Conservation (phyloP, 2,113 vertebrate genomes). For the Dipodomys stephensi region DNA sequence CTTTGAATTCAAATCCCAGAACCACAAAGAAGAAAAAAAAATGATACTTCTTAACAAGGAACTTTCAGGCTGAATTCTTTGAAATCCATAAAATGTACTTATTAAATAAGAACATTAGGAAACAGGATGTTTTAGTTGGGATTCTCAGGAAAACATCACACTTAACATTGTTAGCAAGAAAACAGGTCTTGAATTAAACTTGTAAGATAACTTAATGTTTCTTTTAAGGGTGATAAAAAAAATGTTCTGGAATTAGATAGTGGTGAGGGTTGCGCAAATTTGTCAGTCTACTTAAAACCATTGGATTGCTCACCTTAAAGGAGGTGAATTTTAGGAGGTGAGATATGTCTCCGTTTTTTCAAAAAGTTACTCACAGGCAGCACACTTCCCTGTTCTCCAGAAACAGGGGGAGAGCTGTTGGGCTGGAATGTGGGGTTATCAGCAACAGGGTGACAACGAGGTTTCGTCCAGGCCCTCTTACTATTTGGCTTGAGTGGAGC, state of each 20-base stretch:
- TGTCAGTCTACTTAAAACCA: slow-evolving; percentile 12
- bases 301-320: background rate
- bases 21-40: background rate
- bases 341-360: background rate
- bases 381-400: background rate
- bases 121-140: background rate
- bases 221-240: background rate
- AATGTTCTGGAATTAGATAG: background rate
- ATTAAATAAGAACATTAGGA: background rate
- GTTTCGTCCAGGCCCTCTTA: background rate
- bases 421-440: background rate
- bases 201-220: background rate
- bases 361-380: background rate
- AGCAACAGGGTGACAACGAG: background rate
- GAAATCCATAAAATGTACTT: background rate
- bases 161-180: slow-evolving; percentile 1
- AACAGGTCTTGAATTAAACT: slow-evolving; percentile 25
- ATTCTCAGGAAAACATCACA: background rate
- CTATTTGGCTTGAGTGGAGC: background rate
- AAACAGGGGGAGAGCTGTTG: background rate
- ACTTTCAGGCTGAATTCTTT: background rate
- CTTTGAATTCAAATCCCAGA: no score
- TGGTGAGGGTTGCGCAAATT: background rate
- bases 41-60: slow-evolving; percentile 34
- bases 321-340: background rate